Evolutionary conservation across 2,797 vertebrate genomes (phyloP), one percentile per base, ranked within the genome.

Genomic region (Pelobates cultripes): DNA sequence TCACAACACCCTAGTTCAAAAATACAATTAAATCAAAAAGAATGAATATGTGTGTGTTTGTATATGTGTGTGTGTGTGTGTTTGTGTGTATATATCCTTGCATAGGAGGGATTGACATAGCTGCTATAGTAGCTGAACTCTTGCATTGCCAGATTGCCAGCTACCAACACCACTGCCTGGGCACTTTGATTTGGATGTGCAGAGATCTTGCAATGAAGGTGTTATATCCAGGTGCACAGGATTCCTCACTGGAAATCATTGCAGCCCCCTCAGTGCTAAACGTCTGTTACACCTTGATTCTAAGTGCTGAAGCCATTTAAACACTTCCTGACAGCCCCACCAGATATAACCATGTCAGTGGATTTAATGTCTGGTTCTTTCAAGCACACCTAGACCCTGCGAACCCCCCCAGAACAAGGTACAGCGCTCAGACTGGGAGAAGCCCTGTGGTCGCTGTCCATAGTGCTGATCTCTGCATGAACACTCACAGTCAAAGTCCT

Each of bases 391-490:
- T 60, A 13, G 15, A 60, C 10, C 28, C 7, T 64, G n/a, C 17
- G 61, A 28, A 64, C 61, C 61, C 61, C 17, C 61, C 61, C 61
- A 28, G 12, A 7, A 64, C 15, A n/a, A 14, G 61, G 61, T 17
- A 64, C 17, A 40, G 14, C 2, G 28, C 15, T 14, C 5, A 15
- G 3, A 28, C 28, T 64, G n/a, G n/a, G n/a, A 40, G 61, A 40
- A 64, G 61, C n/a, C 7, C 7, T 4, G 9, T 64, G 17, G 28
- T 5, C 6, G 43, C 82, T 79, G 77, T 84, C 82, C 60, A 79
- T 71, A 77, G 82, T 84, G 77, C 82, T 84, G 82, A 75, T 79
- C 43, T 70, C 47, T 68, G 5, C 12, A 17, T 28, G 28, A 28
- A 68, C 47, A 51, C 47, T 51, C 47, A 51, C 47, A 51, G 47